Evolutionary conservation across 2,888 invertebrate genomes (phyloP).

Genomic region (Synergus umbraculus): DNA sequence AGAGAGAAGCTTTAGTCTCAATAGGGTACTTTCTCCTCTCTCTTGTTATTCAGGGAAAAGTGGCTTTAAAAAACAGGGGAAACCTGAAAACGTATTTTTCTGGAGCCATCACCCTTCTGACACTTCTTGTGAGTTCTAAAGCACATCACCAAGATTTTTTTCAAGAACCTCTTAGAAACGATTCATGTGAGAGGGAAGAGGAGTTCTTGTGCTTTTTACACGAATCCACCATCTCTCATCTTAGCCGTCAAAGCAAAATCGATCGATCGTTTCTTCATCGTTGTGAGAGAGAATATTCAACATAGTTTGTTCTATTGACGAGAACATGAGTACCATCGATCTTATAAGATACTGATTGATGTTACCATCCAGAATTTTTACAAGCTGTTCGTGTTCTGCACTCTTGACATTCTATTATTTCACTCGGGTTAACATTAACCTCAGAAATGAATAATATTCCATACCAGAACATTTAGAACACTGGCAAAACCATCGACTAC

Average conservation of each 20-base stretch:
- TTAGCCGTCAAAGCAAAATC: slow-evolving; percentile 26
- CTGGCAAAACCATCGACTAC: too few species aligned
- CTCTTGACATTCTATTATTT: slow-evolving; percentile 13
- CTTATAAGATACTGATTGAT: slow-evolving; percentile 40
- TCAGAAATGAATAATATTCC: not conserved
- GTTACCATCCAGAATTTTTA: slow-evolving; percentile 19
- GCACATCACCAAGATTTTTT: slow-evolving; percentile 16
- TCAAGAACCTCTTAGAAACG: slow-evolving; percentile 17
- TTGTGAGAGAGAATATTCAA: not conserved
- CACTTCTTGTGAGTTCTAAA: slow-evolving; percentile 27
- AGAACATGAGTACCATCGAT: slow-evolving; percentile 46
- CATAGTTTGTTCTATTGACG: slow-evolving; percentile 31
- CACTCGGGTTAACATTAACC: not conserved
- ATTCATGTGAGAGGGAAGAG: slow-evolving; percentile 15
- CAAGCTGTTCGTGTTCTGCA: slow-evolving; percentile 3
- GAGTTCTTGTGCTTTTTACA: slow-evolving; percentile 24
- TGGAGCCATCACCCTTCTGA: slow-evolving; percentile 25
- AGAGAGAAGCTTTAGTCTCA: slow-evolving; percentile 33
- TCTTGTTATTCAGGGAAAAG: slow-evolving; percentile 30
- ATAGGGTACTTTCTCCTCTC: slow-evolving; percentile 36
- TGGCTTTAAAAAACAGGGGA: slow-evolving; percentile 29
- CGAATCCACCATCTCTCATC: not conserved
- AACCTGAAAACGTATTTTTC: slow-evolving; percentile 25
- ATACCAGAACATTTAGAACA: not conserved
- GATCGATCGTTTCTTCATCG: slow-evolving; percentile 11